Conservation (phyloP, 2,797 vertebrate species). For the Cichlasoma orientale region DNA sequence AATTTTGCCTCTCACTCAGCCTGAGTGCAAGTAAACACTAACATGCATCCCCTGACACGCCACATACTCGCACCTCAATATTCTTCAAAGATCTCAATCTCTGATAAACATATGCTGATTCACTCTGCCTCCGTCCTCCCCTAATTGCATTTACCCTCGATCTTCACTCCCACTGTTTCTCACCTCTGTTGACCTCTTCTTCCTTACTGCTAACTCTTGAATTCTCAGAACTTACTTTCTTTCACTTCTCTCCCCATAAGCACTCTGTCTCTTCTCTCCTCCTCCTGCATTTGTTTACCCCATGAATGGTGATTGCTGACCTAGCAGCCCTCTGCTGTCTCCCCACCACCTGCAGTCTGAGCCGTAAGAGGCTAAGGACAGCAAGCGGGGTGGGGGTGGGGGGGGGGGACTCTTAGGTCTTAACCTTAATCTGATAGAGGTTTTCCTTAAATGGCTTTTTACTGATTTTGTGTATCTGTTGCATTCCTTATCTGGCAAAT, state of each 20-base stretch:
- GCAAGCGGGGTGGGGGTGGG: background rate
- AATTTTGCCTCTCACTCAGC: slow-evolving; percentile 1
- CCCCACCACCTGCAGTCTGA: slow-evolving; percentile 38
- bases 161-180: background rate
- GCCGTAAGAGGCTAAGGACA: slow-evolving; percentile 41
- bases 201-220: slow-evolving; percentile 21
- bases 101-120: slow-evolving; percentile 28
- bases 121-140: slow-evolving; percentile 15
- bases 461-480: slow-evolving; percentile 44
- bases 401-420: slow-evolving; percentile 32
- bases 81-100: slow-evolving; percentile 21
- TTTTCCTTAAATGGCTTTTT: slow-evolving; percentile 47
- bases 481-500: slow-evolving; percentile 46
- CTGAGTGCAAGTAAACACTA: background rate
- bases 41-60: background rate
- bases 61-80: background rate
- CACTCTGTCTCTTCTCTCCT: slow-evolving; percentile 28
- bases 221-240: slow-evolving; percentile 25
- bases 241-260: slow-evolving; percentile 28
- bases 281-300: slow-evolving; percentile 50
- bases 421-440: slow-evolving; percentile 52
- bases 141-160: slow-evolving; percentile 6
- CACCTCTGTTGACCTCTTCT: slow-evolving; percentile 18
- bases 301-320: slow-evolving; percentile 55
- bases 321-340: slow-evolving; percentile 48